Percentiles rank a stretch among this genome's conserved stretches.
Conservation (phyloP, 2,113 vertebrate species). For the Scartelaos histophorus region DNA sequence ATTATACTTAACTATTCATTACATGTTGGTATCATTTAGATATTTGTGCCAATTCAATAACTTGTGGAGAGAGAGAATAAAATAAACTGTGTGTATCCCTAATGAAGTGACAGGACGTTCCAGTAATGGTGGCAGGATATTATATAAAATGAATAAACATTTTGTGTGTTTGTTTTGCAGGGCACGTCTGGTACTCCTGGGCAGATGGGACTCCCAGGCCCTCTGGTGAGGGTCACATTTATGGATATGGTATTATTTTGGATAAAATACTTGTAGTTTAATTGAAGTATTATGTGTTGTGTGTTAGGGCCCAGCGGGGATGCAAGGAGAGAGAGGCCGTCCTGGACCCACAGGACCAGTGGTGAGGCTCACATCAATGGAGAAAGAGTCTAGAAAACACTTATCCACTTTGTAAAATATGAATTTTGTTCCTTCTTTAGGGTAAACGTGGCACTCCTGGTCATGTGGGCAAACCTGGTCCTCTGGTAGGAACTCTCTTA, state of each 20-base stretch:
- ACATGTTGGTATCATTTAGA: too few species aligned
- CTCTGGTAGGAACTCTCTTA: constrained; percentile 66
- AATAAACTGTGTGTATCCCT: neutral
- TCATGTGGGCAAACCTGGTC: constrained; percentile 88
- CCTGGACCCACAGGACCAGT: constrained; percentile 84
- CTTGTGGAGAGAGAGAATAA: neutral
- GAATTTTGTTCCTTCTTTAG: constrained; percentile 59
- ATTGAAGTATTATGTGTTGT: neutral
- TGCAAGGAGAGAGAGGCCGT: constrained; percentile 92
- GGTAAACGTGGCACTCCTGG: constrained; percentile 89
- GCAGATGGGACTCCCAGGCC: constrained; percentile 85
- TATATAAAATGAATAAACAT: neutral
- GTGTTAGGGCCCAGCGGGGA: constrained; percentile 86
- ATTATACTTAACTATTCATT: neutral
- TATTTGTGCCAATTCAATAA: too few species aligned
- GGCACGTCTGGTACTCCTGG: constrained; percentile 87
- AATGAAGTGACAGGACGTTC: neutral
- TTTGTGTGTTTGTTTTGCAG: constrained; percentile 66
- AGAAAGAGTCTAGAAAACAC: neutral
- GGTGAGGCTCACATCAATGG: constrained; percentile 69
- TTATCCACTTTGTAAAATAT: neutral
- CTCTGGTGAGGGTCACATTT: constrained; percentile 74
- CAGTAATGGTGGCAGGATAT: neutral
- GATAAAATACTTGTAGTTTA: neutral
- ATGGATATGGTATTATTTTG: neutral